Conservation (phyloP, 2,797 vertebrate species). For the Hydrocynus forskahlii region DNA sequence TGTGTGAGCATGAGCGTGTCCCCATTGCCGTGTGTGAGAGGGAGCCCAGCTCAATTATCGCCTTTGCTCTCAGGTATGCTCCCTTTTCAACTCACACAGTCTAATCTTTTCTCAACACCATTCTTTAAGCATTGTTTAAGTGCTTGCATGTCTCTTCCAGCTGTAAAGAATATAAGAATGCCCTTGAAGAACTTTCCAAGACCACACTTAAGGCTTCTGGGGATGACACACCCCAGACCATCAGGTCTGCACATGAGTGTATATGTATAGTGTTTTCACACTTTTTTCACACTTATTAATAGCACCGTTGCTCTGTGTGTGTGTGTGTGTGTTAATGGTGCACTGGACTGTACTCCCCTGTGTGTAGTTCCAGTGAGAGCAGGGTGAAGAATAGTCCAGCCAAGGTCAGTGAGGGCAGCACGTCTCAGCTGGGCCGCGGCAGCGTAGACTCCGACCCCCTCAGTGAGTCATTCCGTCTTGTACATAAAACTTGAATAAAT, state of each 20-base stretch:
- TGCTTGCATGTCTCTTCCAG: conserved; percentile 66
- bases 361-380: conserved; percentile 79
- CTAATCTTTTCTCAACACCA: not conserved
- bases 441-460: conserved; percentile 79
- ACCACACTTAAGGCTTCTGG: conserved; percentile 74
- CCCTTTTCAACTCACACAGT: not conserved
- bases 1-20: conserved; percentile 96
- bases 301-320: not conserved
- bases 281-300: not conserved
- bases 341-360: conserved; percentile 8
- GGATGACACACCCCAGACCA: conserved; percentile 77
- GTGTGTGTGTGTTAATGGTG: not conserved
- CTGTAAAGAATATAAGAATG: conserved; percentile 97
- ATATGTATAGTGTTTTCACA: not conserved
- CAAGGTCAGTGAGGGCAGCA: conserved; percentile 78
- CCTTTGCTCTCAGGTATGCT: conserved; percentile 95
- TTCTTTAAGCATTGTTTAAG: not conserved
- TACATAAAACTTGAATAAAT: not conserved
- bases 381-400: conserved; percentile 89
- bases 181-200: conserved; percentile 92
- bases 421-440: conserved; percentile 77
- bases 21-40: conserved; percentile 97
- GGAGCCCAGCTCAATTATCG: conserved; percentile 98
- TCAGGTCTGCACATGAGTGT: conserved; percentile 70
- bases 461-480: conserved; percentile 69